Conservation (phyloP, 2,888 invertebrate species). For the Amiota minor region DNA sequence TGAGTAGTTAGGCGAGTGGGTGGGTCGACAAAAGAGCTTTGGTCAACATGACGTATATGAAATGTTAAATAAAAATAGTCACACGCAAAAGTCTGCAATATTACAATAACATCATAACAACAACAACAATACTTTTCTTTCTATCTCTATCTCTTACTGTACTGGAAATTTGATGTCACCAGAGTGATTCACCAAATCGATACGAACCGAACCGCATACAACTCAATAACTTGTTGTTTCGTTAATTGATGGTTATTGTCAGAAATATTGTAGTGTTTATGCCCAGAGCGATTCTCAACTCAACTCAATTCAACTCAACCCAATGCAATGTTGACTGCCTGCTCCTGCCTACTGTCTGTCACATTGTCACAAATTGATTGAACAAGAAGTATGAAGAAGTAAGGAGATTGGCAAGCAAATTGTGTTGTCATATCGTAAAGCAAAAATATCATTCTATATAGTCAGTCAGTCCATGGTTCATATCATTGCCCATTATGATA, state of each 20-base stretch:
- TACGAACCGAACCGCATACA: slow-evolving; percentile 28
- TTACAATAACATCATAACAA: background rate
- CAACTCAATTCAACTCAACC: background rate
- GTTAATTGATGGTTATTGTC: slow-evolving; percentile 59
- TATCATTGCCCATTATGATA: slow-evolving; percentile 21
- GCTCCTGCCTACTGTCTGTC: background rate
- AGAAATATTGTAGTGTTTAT: slow-evolving; percentile 29
- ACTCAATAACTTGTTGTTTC: slow-evolving; percentile 42
- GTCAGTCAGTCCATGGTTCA: background rate
- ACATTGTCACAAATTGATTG: too few species aligned
- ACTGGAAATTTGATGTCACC: too few species aligned
- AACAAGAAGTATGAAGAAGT: background rate
- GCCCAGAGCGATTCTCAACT: slow-evolving; percentile 17
- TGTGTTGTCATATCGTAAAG: background rate
- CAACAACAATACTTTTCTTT: background rate
- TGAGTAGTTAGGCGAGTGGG: too few species aligned
- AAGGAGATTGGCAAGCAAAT: background rate
- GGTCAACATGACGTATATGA: slow-evolving; percentile 20
- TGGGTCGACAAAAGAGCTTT: background rate
- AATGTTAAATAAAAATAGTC: slow-evolving; percentile 6
- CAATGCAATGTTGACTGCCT: background rate
- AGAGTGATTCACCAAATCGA: too few species aligned
- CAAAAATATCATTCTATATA: background rate
- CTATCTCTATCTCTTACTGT: too few species aligned
- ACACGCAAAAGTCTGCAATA: background rate